Conservation (phyloP, 2,888 invertebrate species). For the Nemoura dubitans region DNA sequence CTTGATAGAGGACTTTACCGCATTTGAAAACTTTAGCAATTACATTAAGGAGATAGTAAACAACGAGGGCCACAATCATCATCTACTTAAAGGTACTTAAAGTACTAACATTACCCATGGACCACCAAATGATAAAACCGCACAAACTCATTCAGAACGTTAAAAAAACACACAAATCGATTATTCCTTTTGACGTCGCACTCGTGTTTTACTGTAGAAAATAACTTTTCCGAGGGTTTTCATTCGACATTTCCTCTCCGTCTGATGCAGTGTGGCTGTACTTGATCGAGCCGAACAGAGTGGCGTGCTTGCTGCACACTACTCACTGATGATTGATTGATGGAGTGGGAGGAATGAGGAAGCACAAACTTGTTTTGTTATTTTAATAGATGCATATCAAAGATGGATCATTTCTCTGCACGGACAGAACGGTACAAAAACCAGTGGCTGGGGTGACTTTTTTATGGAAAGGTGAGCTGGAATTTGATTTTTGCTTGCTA, state of each 20-base stretch:
- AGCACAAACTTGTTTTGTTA: constrained; percentile 1
- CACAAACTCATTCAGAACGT: background rate
- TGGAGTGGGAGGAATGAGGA: background rate
- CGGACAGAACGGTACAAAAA: background rate
- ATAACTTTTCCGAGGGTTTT: background rate
- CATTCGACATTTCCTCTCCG: background rate
- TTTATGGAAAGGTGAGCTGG: background rate
- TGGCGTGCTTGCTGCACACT: background rate
- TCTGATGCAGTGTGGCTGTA: background rate
- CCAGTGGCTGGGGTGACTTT: background rate
- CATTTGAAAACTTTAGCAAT: background rate
- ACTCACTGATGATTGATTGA: background rate
- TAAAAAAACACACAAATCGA: background rate
- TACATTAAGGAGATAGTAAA: too few relatives aligned
- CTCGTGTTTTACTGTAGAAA: background rate
- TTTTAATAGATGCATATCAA: background rate
- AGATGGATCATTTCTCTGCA: background rate
- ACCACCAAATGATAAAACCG: background rate
- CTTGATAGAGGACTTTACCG: background rate
- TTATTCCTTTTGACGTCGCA: background rate
- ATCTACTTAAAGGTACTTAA: too few relatives aligned
- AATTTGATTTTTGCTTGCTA: background rate
- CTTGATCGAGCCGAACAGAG: background rate
- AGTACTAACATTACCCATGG: too few relatives aligned
- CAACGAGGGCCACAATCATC: too few relatives aligned